Conservation (phyloP, 2,113 vertebrate genomes). For the Laticauda colubrina region DNA sequence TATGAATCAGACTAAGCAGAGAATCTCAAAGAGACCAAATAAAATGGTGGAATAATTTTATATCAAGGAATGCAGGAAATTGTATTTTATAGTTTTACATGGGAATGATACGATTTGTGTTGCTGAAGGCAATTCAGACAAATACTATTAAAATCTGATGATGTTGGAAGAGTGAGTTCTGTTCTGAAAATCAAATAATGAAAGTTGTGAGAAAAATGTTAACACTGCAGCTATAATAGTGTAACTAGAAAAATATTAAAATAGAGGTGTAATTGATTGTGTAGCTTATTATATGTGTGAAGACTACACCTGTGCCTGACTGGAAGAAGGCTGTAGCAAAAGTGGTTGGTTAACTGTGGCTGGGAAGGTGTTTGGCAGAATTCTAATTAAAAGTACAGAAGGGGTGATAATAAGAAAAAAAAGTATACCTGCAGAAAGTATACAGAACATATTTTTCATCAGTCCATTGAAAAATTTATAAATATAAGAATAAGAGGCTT, state of each 20-base stretch:
- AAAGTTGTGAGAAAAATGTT: neutral
- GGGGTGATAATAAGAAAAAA: neutral
- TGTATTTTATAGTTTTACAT: neutral
- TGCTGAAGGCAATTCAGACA: neutral
- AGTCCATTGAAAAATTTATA: neutral
- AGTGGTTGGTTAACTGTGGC: neutral
- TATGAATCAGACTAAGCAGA: neutral
- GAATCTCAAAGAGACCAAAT: neutral
- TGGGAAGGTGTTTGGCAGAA: neutral
- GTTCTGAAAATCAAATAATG: neutral
- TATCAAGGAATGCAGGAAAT: neutral
- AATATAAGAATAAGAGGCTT: neutral
- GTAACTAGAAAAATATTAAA: neutral
- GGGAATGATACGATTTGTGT: neutral
- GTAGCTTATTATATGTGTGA: neutral
- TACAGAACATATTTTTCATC: neutral
- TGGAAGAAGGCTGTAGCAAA: neutral
- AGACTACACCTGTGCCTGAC: neutral
- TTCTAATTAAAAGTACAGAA: neutral
- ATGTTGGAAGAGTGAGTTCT: too few species aligned
- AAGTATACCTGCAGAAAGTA: too few species aligned
- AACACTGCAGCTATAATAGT: neutral
- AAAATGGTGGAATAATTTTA: neutral
- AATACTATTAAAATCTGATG: neutral
- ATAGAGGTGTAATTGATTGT: neutral